Evolutionary conservation across 2,888 invertebrate species (phyloP), one percentile per base, ranked within the genome.

Genomic region (Torymus aiolomorphi): DNA sequence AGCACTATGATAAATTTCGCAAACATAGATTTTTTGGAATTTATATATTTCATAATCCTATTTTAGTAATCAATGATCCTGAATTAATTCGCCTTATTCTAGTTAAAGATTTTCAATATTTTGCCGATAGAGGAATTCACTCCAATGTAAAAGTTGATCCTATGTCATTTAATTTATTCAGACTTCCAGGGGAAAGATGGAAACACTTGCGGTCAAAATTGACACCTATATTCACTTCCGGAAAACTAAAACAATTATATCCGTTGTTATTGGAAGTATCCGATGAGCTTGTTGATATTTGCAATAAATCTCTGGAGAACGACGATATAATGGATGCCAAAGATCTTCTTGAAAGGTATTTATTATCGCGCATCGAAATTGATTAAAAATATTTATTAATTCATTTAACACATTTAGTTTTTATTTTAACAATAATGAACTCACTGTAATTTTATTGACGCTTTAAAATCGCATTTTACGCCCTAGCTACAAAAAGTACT

Each of bases 151-250:
- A 88, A 18, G 59, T 85, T 5, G 89, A 90, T 79, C 89, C 89
- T 0, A 74, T 90, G 2, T 84, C 84, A 12, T 88, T 84, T 0
- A 86, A 89, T 73, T 79, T 90, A 42, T 88, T 90, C 51, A 76
- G 84, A 0, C 66, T 88, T 20, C 77, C 85, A 10, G 91, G 91
- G 0, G 81, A 84, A 11, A 87, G 86, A 57, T 91, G 91, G 91
- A 88, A 86, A 59, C 85, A 86, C 75, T 80, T 91, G n/a, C 85
- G 91, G 2, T 82, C 86, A 14, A 90, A 90, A 79, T 80, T 91
- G n/a, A 88, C 88, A 2, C 90, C 91, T n/a, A 88, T 89, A 4
- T 91, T 91, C 78, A 91, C 91, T 0, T 87, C 90, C 0, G 89
- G 90, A 12, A 90, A 90, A 79, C 86, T 91, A 83, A 91, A 90